Evolutionary conservation across 2,113 vertebrate genomes (phyloP), one percentile per base, ranked within the genome.

Genomic region (Coturnix japonica): DNA sequence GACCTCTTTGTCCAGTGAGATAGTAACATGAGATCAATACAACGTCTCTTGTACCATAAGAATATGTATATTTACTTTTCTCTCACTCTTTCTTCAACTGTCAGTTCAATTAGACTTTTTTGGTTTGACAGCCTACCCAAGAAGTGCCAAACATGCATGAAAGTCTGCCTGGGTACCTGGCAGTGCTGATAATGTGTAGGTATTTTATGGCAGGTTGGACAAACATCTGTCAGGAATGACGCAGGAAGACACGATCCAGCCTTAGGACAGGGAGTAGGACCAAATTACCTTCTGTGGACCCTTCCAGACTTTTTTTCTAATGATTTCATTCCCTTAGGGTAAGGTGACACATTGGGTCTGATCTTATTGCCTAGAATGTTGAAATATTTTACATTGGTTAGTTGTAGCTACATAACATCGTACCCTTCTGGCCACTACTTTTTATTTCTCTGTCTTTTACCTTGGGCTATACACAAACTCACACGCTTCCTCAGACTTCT

Each of bases 201-300:
- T 65, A 69, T 90, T 89, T 87, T 26, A 85, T 46, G 54, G 63
- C 25, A 80, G 71, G 87, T 95, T 96, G 95, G 94, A 95, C 93
- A 96, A 95, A 94, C 94, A 91, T 96, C 95, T 95, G 95, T 93
- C 95, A 82, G 74, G 49, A 93, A 91, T 96, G 94, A 95, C 78
- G 87, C 91, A 94, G 89, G 70, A 60, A 95, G 93, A 93, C 23
- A 0, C 26, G 91, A 81, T 82, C 75, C 49, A 85, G 91, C 95
- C 78, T 87, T 53, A 87, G 89, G 94, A 89, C 41, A 76, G 74
- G 86, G 93, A 93, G 91, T 81, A 87, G 93, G 89, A 70, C 93
- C 85, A 92, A 93, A 89, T 93, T 92, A 33, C 41, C 37, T 87
- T 59, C 63, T 89, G 81, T 92, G 71, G 95, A 91, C 93, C 85